Percentiles rank a stretch among this genome's conserved stretches.
Evolutionary conservation across 2,888 invertebrate species (phyloP).

Genomic region (Andrena hattorfiana): DNA sequence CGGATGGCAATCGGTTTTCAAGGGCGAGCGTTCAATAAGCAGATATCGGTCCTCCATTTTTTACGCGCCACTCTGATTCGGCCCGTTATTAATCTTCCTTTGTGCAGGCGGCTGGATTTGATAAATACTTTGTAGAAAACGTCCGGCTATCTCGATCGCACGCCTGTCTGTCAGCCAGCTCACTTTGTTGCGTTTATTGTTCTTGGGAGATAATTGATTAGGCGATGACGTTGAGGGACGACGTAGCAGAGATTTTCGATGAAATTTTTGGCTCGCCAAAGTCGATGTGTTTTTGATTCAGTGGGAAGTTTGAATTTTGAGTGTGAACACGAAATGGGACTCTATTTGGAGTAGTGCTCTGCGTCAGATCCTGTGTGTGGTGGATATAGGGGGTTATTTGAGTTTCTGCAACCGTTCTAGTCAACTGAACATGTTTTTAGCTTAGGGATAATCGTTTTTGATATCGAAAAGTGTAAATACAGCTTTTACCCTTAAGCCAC

Average conservation of each 20-base stretch:
- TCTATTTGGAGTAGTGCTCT: too few relatives aligned
- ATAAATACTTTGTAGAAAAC: conserved; percentile 42
- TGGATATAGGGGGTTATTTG: too few relatives aligned
- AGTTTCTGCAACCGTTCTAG: too few relatives aligned
- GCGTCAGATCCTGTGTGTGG: too few relatives aligned
- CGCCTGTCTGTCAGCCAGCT: background rate
- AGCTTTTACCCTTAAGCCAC: too few relatives aligned
- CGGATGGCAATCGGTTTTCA: conserved; percentile 56
- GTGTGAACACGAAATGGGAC: background rate
- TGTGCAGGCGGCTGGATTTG: conserved; percentile 37
- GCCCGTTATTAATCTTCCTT: conserved; percentile 55
- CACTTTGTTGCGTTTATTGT: conserved; percentile 12
- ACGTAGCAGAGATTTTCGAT: background rate
- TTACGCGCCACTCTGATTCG: conserved; percentile 45
- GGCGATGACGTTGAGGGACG: background rate
- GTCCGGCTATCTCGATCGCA: conserved; percentile 37
- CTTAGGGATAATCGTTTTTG: too few relatives aligned
- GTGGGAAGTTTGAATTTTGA: background rate
- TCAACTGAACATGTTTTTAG: too few relatives aligned
- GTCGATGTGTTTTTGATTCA: background rate
- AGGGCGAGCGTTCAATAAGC: conserved; percentile 53
- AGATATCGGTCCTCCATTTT: conserved; percentile 53
- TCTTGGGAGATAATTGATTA: conserved; percentile 16
- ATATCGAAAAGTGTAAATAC: too few relatives aligned
- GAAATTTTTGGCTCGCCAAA: background rate